Base-by-base conservation (phyloP, 1,140 invertebrate species). In the Pomacea maculata region DNA sequence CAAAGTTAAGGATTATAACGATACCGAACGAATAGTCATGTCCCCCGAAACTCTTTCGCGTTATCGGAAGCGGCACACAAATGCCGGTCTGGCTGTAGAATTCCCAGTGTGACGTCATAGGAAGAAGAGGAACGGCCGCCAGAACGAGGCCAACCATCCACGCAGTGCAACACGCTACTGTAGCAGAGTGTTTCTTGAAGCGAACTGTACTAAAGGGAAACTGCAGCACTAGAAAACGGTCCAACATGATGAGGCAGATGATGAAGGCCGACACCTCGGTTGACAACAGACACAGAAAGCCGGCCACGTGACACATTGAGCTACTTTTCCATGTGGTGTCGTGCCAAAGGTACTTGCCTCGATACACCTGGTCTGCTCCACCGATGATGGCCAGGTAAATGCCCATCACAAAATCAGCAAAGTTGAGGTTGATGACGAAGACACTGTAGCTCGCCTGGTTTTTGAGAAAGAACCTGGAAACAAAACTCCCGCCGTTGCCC, bases 331-430 rank as follows among this genome's bases (percentile, higher is more conserved):
- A 88, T 1, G 52, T 15, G 6, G 68, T 45, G 25, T 84, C 87
- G 54, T 86, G 34, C 29, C 78, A 80, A 12, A 82, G 78, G 78
- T 88, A 88, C 15, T 57, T 64, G 21, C 86, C 86, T 52, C 83
- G 77, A 64, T 84, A 88, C 19, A 75, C 52, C 19, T 74, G 63
- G 71, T 88, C 87, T 4, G 84, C 84, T 10, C 78, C 52, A 11
- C 84, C 87, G 57, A 88, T 85, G 12, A 88, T 84, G 1, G 84
- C 63, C 70, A 88, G 63, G 73, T 88, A 88, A 3, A 88, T 65
- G 7, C 87, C 87, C 87, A 88, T 88, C 52, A 87, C 63, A 19
- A 87, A 81, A 73, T 88, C 87, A 52, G 86, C 83, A 34, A 86
- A 6, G 21, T 78, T 78, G 15, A 88, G 78, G 78, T 87, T 87